Percentiles rank a stretch among this genome's conserved stretches.
These are phyloP conservation scores for Penelope pileata DNA, from an alignment of 2,113 vertebrate species.

Conservation along the genomic window DNA sequence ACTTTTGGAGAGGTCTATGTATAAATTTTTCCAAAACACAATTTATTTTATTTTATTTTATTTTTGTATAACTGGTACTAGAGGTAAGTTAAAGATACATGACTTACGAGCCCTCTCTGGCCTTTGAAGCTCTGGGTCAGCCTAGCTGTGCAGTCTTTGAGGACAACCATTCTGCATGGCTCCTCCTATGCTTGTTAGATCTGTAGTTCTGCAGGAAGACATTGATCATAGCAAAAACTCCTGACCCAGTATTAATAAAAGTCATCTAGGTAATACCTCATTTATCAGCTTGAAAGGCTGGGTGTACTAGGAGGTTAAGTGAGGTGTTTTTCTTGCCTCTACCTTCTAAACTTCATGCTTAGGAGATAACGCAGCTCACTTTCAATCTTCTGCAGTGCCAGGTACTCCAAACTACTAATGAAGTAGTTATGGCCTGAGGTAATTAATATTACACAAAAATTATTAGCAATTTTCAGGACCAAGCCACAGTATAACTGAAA, in stretches of 20 bases:
- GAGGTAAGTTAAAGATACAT: neutral
- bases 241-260: neutral
- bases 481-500: neutral
- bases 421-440: neutral
- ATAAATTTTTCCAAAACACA: neutral
- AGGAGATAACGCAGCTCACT: neutral
- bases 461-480: neutral
- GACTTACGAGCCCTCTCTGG: neutral
- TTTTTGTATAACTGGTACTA: neutral
- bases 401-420: neutral
- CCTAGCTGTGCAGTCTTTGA: neutral
- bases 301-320: neutral
- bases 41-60: neutral
- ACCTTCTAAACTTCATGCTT: neutral
- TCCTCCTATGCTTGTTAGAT: neutral
- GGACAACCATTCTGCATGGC: neutral
- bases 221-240: neutral
- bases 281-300: neutral
- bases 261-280: neutral
- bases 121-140: neutral
- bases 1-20: no score
- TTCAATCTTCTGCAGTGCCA: neutral
- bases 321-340: neutral
- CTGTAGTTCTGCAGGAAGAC: neutral
- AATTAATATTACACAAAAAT: neutral